Evolutionary conservation across 37 sponge, comb jelly and placozoan genomes (phyloP).

Genomic region (Dysidea cf. avara): DNA sequence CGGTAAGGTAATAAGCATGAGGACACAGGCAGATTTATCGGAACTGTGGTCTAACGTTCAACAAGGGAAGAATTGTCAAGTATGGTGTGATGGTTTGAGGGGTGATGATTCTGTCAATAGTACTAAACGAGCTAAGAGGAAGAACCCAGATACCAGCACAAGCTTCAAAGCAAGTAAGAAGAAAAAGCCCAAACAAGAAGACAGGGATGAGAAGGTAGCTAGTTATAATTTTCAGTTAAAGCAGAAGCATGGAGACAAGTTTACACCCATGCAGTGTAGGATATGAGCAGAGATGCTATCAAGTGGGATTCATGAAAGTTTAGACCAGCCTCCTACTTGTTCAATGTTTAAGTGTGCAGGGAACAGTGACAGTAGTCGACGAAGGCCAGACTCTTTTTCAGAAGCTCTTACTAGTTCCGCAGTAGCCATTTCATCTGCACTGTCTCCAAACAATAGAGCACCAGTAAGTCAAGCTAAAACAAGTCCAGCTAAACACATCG

Average conservation of each 20-base stretch:
- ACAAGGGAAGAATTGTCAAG: neutral
- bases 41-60: slow-evolving; percentile 9
- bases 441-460: neutral
- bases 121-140: neutral
- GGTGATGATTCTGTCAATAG: neutral
- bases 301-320: neutral
- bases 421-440: slow-evolving; percentile 7
- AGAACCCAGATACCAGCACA: neutral
- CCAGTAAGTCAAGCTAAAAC: neutral
- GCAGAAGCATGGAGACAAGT: neutral
- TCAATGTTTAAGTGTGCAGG: slow-evolving; percentile 18
- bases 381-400: neutral
- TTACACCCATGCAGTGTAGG: neutral
- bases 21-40: neutral
- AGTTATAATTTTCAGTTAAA: neutral
- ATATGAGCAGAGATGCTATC: neutral
- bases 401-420: slow-evolving; percentile 4
- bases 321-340: slow-evolving; percentile 7
- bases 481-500: slow-evolving; percentile 13
- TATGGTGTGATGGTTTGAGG: slow-evolving; percentile 28
- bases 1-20: slow-evolving; percentile 6
- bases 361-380: neutral
- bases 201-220: neutral
- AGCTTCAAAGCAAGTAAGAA: no score
- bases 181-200: neutral